phyloP scores from a whole-genome alignment of 2,113 vertebrate genomes.

The Zapus hudsonius region DNA sequence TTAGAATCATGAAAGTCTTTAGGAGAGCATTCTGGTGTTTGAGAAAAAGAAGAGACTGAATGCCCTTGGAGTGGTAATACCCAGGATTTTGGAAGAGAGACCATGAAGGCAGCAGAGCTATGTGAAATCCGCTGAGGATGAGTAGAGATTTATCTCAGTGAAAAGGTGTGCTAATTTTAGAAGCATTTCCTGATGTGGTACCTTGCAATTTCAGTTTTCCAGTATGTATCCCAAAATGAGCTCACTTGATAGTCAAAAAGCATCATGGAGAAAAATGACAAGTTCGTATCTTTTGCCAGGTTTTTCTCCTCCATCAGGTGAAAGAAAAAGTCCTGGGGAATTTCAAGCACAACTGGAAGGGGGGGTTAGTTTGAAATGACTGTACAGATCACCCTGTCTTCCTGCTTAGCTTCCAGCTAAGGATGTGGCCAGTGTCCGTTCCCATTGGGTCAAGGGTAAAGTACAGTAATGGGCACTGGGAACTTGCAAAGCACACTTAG shows the following conservation, averaged over 20 bases:
- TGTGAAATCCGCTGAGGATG: neutral
- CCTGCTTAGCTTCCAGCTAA: neutral
- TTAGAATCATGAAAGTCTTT: slow-evolving; percentile 23
- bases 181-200: slow-evolving; percentile 46
- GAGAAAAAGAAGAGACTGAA: neutral
- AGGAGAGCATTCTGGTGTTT: neutral
- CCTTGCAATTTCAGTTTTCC: slow-evolving; percentile 68
- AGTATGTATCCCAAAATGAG: slow-evolving; percentile 50
- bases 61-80: neutral
- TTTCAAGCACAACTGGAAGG: slow-evolving; percentile 25
- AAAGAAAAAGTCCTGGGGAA: slow-evolving; percentile 9
- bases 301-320: neutral
- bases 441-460: too few species aligned
- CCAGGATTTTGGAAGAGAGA: slow-evolving; percentile 13
- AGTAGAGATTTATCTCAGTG: slow-evolving; percentile 40
- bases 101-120: neutral
- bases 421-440: neutral
- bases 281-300: slow-evolving; percentile 37
- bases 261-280: slow-evolving; percentile 41
- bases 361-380: neutral
- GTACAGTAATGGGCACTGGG: neutral
- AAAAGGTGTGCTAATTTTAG: slow-evolving; percentile 58
- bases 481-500: neutral
- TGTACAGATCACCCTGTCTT: neutral
- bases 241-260: slow-evolving; percentile 52